Evolutionary conservation across 2,113 vertebrate species (phyloP).

Genomic region (Lepisosteus oculatus): DNA sequence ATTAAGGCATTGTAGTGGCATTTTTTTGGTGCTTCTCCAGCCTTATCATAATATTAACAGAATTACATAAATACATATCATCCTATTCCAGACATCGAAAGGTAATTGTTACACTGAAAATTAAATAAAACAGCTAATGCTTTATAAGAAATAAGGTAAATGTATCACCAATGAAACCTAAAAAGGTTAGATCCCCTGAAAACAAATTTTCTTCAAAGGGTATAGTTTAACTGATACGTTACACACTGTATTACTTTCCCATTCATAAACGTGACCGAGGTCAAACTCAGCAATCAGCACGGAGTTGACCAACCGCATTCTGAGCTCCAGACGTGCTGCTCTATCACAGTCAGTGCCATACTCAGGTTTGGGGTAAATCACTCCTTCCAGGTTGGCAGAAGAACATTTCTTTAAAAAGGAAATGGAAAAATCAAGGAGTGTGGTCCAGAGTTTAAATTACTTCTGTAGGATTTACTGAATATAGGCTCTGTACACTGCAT

Average conservation of each 20-base stretch:
- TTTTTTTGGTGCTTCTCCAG: constrained; percentile 44
- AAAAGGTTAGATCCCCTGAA: constrained; percentile 23
- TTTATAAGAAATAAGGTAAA: constrained; percentile 21
- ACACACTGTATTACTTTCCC: constrained; percentile 23
- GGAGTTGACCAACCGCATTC: constrained; percentile 23
- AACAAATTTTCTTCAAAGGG: constrained; percentile 19
- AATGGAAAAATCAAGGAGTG: constrained; percentile 57
- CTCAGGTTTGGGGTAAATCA: constrained; percentile 46
- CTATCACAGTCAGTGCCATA: constrained; percentile 53
- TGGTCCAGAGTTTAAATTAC: constrained; percentile 51
- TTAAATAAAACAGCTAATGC: constrained; percentile 41
- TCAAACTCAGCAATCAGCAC: constrained; percentile 13
- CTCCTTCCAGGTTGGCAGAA: constrained; percentile 52
- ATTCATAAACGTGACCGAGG: neutral
- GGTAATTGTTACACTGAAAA: constrained; percentile 35
- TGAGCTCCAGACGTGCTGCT: constrained; percentile 20
- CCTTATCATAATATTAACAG: constrained; percentile 20
- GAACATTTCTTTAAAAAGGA: constrained; percentile 62
- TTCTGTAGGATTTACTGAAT: constrained; percentile 80
- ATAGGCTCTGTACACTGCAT: constrained; percentile 95
- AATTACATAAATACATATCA: neutral
- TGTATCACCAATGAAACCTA: neutral
- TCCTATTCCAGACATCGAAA: constrained; percentile 39
- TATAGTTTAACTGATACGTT: constrained; percentile 2
- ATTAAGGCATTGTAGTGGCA: constrained; percentile 74